Base-by-base conservation (phyloP, 2,797 vertebrate genomes). In the Podarcis lilfordi region DNA sequence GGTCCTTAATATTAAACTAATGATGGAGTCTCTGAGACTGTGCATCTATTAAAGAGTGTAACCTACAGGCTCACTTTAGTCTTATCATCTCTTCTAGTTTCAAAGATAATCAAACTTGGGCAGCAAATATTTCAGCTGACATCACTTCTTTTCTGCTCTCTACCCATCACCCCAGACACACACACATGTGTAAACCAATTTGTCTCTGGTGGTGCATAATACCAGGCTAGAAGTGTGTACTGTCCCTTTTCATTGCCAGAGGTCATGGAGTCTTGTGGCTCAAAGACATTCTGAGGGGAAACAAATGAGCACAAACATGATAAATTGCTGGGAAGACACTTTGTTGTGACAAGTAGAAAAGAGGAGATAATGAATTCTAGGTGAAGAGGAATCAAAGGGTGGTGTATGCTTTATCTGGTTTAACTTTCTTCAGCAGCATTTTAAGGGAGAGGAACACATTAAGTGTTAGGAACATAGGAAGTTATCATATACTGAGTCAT, bases 281-380 rank as follows among this genome's bases (percentile, higher is more conserved):
- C 86, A n/a, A 84, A 89, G 88, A 92, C 7, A 88, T 71, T 94
- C 82, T 82, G 88, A 89, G 91, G 64, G 89, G 88, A 95, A 96
- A 94, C 93, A 94, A 92, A 93, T 86, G 88, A 94, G 87, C 25
- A 7, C 87, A 88, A 55, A 74, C 71, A 87, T 85, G 74, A 88
- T 82, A 90, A 80, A 92, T 87, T 69, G 78, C 88, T 88, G 82
- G 84, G 29, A 0, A 86, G 71, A 87, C 85, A 64, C 82, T 93
- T 68, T 69, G 69, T 84, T 35, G 40, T 32, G 59, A 88, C 45
- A 0, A 85, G 75, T 32, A 27, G 27, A 61, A 87, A 84, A 50
- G 8, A 37, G 64, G 25, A 89, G 85, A 93, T 91, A 89, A 93
- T 92, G 89, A 88, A 87, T 95, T 91, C 87, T 43, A 43, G 76